A percentile compares a stretch with the other conserved stretches of the same genome.
Evolutionary conservation across 2,797 vertebrate species (phyloP).

Genomic region (Hafferia zeledoni): DNA sequence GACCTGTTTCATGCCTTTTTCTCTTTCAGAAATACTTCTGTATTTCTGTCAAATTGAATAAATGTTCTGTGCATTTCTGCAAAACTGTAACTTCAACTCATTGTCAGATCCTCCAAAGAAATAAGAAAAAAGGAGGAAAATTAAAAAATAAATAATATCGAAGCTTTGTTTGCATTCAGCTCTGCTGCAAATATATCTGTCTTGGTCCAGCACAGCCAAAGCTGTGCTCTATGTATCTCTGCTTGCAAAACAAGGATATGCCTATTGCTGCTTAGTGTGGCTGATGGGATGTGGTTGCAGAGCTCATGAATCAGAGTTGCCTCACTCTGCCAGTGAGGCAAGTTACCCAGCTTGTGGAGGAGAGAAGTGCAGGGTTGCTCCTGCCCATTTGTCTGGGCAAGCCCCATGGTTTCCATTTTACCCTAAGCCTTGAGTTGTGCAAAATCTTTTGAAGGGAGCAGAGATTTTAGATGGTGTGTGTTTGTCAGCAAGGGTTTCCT

Average conservation of each 20-base stretch:
- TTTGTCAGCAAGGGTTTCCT: not conserved
- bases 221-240: not conserved
- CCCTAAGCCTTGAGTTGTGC: not conserved
- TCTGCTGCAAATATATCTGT: not conserved
- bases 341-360: not conserved
- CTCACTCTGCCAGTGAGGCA: too few species aligned
- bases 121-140: not conserved
- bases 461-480: not conserved
- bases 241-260: not conserved
- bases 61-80: slow-evolving; percentile 31
- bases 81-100: slow-evolving; percentile 1
- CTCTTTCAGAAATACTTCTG: slow-evolving; percentile 46
- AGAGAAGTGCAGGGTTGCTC: accelerated
- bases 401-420: not conserved
- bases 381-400: accelerated
- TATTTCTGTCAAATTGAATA: slow-evolving; percentile 54
- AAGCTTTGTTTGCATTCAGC: not conserved
- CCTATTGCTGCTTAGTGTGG: accelerated
- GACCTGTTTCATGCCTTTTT: not conserved
- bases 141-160: not conserved
- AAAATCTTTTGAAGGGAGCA: not conserved
- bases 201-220: accelerated
- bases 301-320: not conserved
- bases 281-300: not conserved
- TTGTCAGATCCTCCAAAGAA: not conserved